Conservation (phyloP, 2,113 vertebrate species). For the Podilymbus podiceps region DNA sequence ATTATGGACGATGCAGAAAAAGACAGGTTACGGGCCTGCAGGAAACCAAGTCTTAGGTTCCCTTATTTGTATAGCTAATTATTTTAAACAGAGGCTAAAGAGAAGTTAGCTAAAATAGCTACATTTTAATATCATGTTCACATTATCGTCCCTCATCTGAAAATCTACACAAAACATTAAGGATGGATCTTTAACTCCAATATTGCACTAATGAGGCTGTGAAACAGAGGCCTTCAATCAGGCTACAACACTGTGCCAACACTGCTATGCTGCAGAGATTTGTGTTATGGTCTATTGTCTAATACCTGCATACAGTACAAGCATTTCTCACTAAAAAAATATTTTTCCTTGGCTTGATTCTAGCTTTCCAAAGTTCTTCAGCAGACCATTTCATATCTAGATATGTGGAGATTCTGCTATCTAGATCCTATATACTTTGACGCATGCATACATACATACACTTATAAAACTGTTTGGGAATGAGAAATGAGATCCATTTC, state of each 20-base stretch:
- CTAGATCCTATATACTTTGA: neutral
- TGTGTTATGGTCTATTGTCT: neutral
- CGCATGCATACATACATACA: neutral
- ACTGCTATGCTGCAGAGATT: neutral
- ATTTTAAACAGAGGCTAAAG: neutral
- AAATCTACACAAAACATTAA: neutral
- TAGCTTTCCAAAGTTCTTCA: neutral
- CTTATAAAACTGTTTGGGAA: neutral
- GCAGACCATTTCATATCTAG: neutral
- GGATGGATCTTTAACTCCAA: neutral
- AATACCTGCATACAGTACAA: neutral
- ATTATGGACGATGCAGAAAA: rapidly evolving
- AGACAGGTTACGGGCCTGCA: neutral
- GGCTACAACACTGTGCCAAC: neutral
- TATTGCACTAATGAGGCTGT: neutral
- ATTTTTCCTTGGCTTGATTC: neutral
- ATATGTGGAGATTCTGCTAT: neutral
- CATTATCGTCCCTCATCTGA: neutral
- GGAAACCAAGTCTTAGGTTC: neutral
- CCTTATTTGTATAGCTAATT: neutral
- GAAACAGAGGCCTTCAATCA: neutral
- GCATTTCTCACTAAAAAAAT: neutral
- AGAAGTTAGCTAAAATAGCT: neutral
- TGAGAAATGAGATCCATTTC: neutral
- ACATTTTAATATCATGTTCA: neutral